phyloP scores from a whole-genome alignment of 2,888 invertebrate genomes.

The Synergus japonicus region DNA sequence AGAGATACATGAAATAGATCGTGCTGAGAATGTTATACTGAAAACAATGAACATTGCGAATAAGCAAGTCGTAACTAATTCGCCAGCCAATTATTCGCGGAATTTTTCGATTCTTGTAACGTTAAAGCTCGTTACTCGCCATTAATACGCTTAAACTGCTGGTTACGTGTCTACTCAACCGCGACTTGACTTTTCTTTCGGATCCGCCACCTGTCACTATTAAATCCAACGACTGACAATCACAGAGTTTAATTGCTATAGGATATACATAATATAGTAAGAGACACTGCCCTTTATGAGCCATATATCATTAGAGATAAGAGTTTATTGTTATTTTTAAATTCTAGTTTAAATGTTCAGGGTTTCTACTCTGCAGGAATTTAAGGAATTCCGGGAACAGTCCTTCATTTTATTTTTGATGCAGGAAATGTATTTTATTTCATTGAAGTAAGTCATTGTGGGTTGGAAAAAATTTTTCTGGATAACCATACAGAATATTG shows the following conservation, averaged over 20 bases:
- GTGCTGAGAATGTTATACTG: not conserved
- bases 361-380: too few species aligned
- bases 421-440: too few species aligned
- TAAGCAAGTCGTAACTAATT: not conserved
- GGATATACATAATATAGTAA: too few species aligned
- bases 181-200: slow-evolving; percentile 14
- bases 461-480: too few species aligned
- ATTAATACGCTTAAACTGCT: slow-evolving; percentile 9
- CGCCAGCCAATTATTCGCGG: slow-evolving; percentile 26
- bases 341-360: too few species aligned
- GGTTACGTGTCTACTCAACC: not conserved
- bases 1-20: not conserved
- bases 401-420: too few species aligned
- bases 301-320: too few species aligned
- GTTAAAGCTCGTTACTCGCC: slow-evolving; percentile 16
- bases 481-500: too few species aligned
- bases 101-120: slow-evolving; percentile 7
- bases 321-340: too few species aligned
- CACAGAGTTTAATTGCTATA: not conserved
- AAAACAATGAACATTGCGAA: slow-evolving; percentile 2
- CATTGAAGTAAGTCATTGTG: too few species aligned
- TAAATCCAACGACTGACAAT: slow-evolving; percentile 13
- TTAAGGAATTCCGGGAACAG: too few species aligned
- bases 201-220: not conserved
- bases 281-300: too few species aligned